Evolutionary conservation across 2,888 invertebrate species (phyloP).

Genomic region (Pachydiplax longipennis): DNA sequence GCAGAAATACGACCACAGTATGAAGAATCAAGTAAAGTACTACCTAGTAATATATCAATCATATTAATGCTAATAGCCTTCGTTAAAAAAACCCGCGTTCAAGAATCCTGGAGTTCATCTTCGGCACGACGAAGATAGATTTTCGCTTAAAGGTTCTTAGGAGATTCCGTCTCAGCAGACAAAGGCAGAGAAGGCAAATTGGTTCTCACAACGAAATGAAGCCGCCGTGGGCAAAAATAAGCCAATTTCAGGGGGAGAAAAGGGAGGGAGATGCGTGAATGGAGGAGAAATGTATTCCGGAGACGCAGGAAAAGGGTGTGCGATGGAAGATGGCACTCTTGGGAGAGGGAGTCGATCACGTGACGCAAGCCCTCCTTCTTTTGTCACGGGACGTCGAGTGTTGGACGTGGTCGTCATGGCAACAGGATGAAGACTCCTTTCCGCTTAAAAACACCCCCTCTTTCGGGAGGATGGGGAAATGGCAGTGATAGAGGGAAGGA

Average conservation of each 20-base stretch:
- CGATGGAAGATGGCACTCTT: slow-evolving; percentile 4
- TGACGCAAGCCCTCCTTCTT: slow-evolving; percentile 11
- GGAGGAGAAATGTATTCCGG: slow-evolving; percentile 19
- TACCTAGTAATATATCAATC: no score
- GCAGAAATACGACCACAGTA: no score
- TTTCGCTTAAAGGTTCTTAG: no score
- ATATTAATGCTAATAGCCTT: no score
- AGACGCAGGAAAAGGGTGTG: not conserved
- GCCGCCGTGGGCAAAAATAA: not conserved
- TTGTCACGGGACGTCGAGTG: slow-evolving; percentile 51
- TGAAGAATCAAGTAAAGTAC: no score
- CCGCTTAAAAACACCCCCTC: slow-evolving; percentile 27
- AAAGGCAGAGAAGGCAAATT: not conserved
- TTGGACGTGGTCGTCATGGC: slow-evolving; percentile 50
- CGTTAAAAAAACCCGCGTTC: no score
- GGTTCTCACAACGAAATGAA: not conserved
- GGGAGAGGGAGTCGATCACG: slow-evolving; percentile 13
- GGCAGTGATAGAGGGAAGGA: not conserved
- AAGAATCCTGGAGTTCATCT: no score
- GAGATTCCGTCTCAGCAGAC: no score
- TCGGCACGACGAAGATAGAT: no score
- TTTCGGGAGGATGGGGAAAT: not conserved
- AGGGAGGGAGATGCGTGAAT: slow-evolving; percentile 4
- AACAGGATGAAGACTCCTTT: slow-evolving; percentile 51
- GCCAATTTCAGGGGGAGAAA: not conserved